These are phyloP conservation scores for Macropus fuliginosus DNA, from an alignment of 2,797 vertebrate species.

Conservation along the genomic window DNA sequence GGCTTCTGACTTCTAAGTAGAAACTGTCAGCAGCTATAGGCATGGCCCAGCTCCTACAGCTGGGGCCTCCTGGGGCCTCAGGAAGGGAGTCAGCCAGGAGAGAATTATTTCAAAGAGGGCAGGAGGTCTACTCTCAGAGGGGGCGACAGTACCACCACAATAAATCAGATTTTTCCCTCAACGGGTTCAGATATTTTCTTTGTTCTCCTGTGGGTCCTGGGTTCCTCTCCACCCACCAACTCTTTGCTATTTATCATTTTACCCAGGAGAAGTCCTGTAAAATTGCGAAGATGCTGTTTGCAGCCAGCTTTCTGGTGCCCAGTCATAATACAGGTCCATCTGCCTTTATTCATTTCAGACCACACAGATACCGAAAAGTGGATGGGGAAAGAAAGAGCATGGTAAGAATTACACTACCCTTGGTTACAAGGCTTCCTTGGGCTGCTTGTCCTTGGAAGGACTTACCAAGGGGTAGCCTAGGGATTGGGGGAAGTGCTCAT, in stretches of 20 bases:
- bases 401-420: not conserved
- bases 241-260: not conserved
- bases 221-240: not conserved
- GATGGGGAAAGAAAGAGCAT: not conserved
- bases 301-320: not conserved
- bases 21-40: not conserved
- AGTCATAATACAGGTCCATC: not conserved
- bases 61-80: not conserved
- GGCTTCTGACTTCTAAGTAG: constrained; percentile 32
- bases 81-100: not conserved
- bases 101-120: not conserved
- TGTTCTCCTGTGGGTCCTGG: not conserved
- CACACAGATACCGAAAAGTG: not conserved
- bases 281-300: not conserved
- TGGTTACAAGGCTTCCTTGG: not conserved
- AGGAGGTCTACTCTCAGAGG: not conserved
- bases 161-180: not conserved
- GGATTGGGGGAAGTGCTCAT: not conserved
- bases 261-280: not conserved
- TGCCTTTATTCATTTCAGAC: not conserved
- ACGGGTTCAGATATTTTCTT: not conserved
- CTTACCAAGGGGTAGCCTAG: not conserved
- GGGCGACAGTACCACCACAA: not conserved
- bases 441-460: not conserved
- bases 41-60: not conserved